Base-by-base conservation (phyloP, 2,797 vertebrate species). In the Urocyon cinereoargenteus region DNA sequence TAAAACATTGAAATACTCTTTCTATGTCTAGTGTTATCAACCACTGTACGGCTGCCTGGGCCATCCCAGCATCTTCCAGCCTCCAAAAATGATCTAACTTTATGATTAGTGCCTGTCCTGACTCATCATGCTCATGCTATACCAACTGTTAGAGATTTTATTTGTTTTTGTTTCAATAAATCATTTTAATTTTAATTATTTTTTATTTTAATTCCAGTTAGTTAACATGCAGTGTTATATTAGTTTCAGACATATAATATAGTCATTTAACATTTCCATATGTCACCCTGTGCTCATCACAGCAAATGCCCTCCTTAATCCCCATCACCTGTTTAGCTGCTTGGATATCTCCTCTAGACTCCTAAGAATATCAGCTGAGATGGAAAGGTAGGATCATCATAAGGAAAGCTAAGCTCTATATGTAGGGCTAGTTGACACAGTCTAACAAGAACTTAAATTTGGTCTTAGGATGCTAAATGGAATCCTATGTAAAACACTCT, bases 381-480 rank as follows among this genome's bases (percentile, higher is more conserved):
- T 34, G 13, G 40, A 94, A 73, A 11, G 7, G 18, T 49, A 79
- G 26, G 26, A 31, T 31, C 26, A 19, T 87, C 5, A 22, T 57
- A 31, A 78, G 3, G 26, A 5, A 72, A 86, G 40, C 10, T 40
- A 31, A 55, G 45, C 73, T 82, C 15, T 59, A 5, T 34, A 28
- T 31, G 4, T 28, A 73, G 9, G 3, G 21, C 21, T 36, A 66
- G 16, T 6, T 83, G n/a, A 85, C 21, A 51, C 12, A 72, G 3
- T 13, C 36, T 86, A 66, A 24, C 73, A 66, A 59, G 21, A 91
- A n/a, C 45, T 90, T 70, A 78, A 87, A 91, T 84, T 85, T 92
- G 9, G 31, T 75, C 21, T n/a, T 1, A 83, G 21, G 22, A 14
- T 81, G 9, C 21, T 86, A 21, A 84, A 92, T 90, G 36, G 28